Percentiles rank a stretch among this genome's conserved stretches.
Evolutionary conservation across 2,888 invertebrate genomes (phyloP).

Genomic region (Apeira syringaria): DNA sequence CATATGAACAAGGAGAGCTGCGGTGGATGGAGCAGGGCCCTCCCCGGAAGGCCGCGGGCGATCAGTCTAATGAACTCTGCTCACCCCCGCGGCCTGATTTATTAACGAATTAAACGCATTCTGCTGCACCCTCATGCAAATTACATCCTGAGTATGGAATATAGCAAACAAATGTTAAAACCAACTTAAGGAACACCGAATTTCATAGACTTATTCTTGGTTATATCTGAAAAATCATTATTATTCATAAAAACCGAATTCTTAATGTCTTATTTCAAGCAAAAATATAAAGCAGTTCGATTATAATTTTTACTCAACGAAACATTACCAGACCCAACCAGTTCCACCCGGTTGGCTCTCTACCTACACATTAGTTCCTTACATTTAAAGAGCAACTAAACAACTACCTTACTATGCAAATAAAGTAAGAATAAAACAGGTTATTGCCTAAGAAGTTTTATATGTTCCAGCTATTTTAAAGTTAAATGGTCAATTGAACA

Average conservation of each 20-base stretch:
- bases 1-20: constrained; percentile 66
- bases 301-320: constrained; percentile 40
- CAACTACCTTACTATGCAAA: constrained; percentile 62
- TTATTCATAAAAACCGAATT: neutral
- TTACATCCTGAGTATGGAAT: constrained; percentile 36
- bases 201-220: too few relatives aligned
- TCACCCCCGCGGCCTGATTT: constrained; percentile 79
- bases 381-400: constrained; percentile 58
- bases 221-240: too few relatives aligned
- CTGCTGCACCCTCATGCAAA: constrained; percentile 75
- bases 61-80: constrained; percentile 79
- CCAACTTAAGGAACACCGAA: too few relatives aligned
- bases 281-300: constrained; percentile 7
- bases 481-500: constrained; percentile 10
- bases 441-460: constrained; percentile 36
- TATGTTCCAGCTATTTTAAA: constrained; percentile 16
- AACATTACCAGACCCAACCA: constrained; percentile 48
- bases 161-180: constrained; percentile 31
- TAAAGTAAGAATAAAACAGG: constrained; percentile 44
- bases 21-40: constrained; percentile 62
- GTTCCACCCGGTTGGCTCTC: constrained; percentile 50
- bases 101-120: constrained; percentile 83
- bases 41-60: constrained; percentile 77
- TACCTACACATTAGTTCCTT: constrained; percentile 55
- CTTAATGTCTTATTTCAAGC: too few relatives aligned